Percentiles rank a stretch among this genome's conserved stretches.
phyloP scores from a whole-genome alignment of 2,113 vertebrate genomes.

The Salminus brasiliensis region DNA sequence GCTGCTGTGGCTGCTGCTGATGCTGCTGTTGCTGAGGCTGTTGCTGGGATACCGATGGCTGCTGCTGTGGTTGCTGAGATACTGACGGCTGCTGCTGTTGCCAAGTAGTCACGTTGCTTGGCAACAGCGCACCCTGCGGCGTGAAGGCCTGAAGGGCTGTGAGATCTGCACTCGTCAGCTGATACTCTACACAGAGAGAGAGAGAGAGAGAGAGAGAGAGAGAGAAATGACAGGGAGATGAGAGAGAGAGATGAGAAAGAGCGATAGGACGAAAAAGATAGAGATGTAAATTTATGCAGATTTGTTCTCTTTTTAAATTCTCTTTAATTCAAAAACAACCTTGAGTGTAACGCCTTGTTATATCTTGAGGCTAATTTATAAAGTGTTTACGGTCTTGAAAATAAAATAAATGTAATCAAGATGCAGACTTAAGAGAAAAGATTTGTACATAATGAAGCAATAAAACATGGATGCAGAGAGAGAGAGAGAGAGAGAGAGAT shows the following conservation, averaged over 20 bases:
- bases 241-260: constrained; percentile 25
- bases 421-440: not conserved
- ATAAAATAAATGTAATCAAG: not conserved
- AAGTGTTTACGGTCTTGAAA: not conserved
- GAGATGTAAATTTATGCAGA: constrained; percentile 28
- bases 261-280: not conserved
- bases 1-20: constrained; percentile 74
- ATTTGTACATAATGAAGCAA: constrained; percentile 3
- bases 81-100: constrained; percentile 83
- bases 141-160: constrained; percentile 91
- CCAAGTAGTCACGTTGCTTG: constrained; percentile 91
- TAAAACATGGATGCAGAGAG: not conserved
- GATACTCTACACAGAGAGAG: constrained; percentile 83
- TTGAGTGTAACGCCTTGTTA: not conserved
- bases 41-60: constrained; percentile 71
- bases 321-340: not conserved
- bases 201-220: constrained; percentile 25
- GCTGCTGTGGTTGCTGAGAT: constrained; percentile 82
- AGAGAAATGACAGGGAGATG: constrained; percentile 6
- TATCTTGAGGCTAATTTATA: not conserved
- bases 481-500: not conserved
- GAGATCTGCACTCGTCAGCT: constrained; percentile 91
- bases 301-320: constrained; percentile 16
- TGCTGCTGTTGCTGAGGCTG: constrained; percentile 71
- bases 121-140: constrained; percentile 85